These are phyloP conservation scores for Carollia perspicillata DNA, from an alignment of 2,113 vertebrate genomes.

Conservation along the genomic window DNA sequence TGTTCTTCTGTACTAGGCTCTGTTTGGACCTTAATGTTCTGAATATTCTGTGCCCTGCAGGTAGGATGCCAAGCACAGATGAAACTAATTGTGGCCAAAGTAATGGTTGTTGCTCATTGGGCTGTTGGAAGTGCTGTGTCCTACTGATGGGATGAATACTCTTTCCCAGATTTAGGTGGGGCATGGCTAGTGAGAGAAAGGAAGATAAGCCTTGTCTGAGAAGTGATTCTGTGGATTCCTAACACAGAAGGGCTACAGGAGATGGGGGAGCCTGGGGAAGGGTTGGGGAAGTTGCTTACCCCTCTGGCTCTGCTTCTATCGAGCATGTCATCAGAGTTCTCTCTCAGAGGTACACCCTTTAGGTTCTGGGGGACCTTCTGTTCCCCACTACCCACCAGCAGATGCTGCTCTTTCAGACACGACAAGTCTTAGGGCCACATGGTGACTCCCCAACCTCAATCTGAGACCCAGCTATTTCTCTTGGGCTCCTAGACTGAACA, in stretches of 20 bases:
- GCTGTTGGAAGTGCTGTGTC: neutral
- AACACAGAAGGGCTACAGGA: accelerated
- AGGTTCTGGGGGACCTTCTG: neutral
- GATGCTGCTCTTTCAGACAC: neutral
- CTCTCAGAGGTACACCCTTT: neutral
- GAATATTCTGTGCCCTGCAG: neutral
- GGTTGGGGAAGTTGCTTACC: neutral
- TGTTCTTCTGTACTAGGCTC: neutral
- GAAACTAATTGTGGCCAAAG: neutral
- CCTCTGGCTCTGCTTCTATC: neutral
- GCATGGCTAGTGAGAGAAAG: neutral
- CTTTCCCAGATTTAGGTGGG: neutral
- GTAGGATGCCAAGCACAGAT: neutral
- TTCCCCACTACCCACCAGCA: neutral
- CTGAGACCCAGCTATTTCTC: neutral
- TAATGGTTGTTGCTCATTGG: too few relatives aligned
- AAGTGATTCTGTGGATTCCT: neutral
- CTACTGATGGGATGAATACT: accelerated
- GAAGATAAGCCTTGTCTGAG: neutral
- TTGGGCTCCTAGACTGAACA: neutral
- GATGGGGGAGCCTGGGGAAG: neutral
- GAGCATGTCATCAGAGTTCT: accelerated
- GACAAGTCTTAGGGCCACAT: neutral
- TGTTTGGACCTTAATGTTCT: neutral
- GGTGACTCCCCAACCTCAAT: neutral